Evolutionary conservation across 2,113 vertebrate species (phyloP).

Genomic region (Pogonocichla stellata): DNA sequence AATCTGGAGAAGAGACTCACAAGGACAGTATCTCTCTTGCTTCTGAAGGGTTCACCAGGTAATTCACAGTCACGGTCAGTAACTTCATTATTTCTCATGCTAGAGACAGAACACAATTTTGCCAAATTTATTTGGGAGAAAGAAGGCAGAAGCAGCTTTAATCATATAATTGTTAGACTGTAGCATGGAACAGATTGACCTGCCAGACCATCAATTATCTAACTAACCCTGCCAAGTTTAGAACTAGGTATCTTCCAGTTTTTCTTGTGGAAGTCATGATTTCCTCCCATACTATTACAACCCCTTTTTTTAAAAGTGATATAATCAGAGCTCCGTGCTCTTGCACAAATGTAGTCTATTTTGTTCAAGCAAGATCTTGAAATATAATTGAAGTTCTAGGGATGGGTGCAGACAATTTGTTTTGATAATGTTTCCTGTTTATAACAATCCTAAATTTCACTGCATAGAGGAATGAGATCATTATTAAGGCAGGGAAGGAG

Average conservation of each 20-base stretch:
- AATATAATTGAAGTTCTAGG: conserved; percentile 9
- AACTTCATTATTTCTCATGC: background rate
- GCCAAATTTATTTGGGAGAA: background rate
- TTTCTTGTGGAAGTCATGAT: background rate
- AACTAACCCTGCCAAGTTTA: background rate
- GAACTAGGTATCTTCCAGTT: background rate
- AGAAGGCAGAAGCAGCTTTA: background rate
- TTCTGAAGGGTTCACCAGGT: background rate
- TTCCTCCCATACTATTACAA: background rate
- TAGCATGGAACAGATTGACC: background rate
- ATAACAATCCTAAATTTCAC: conserved; percentile 10
- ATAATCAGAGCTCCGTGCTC: background rate
- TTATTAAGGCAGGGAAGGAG: background rate
- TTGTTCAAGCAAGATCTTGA: background rate
- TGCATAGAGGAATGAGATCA: conserved; percentile 1
- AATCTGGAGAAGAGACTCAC: background rate
- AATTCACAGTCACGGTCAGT: background rate
- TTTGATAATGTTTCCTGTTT: conserved; percentile 63
- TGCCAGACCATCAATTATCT: background rate
- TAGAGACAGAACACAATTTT: background rate
- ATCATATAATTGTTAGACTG: background rate
- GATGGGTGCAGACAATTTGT: background rate
- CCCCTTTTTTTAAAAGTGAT: background rate
- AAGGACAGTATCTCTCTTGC: background rate
- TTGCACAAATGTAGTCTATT: background rate